A percentile compares a stretch with the other conserved stretches of the same genome.
Evolutionary conservation across 2,797 vertebrate species (phyloP).

Genomic region (Phyllotis vaccarum): DNA sequence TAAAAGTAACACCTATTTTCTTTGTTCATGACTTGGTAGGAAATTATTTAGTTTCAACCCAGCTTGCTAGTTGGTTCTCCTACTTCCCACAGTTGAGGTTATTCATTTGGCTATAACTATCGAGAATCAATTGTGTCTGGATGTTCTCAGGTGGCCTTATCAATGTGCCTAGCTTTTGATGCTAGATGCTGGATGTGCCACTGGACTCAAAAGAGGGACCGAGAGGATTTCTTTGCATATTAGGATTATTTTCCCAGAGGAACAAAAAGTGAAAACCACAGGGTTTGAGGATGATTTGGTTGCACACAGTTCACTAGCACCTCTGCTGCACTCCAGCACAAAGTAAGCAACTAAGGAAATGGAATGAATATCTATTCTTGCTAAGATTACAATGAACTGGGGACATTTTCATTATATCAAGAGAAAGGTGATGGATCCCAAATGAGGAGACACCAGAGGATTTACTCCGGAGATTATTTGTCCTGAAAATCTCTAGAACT

Average conservation of each 20-base stretch:
- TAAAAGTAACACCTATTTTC: slow-evolving; percentile 6
- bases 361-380: neutral
- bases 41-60: neutral
- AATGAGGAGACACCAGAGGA: neutral
- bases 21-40: neutral
- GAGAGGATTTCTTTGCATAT: neutral
- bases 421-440: neutral
- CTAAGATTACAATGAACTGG: neutral
- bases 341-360: neutral
- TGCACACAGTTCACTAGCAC: neutral
- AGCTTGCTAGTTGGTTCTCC: neutral
- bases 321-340: neutral
- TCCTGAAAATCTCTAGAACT: slow-evolving; percentile 14
- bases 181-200: neutral
- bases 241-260: neutral
- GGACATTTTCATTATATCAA: neutral
- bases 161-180: neutral
- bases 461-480: neutral
- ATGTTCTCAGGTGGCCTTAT: neutral
- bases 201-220: neutral
- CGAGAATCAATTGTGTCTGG: neutral
- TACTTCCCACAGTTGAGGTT: neutral
- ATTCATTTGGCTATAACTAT: neutral
- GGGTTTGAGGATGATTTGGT: neutral
- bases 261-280: neutral